Evolutionary conservation across 2,797 vertebrate species (phyloP).

Genomic region (Oreochromis grahami): DNA sequence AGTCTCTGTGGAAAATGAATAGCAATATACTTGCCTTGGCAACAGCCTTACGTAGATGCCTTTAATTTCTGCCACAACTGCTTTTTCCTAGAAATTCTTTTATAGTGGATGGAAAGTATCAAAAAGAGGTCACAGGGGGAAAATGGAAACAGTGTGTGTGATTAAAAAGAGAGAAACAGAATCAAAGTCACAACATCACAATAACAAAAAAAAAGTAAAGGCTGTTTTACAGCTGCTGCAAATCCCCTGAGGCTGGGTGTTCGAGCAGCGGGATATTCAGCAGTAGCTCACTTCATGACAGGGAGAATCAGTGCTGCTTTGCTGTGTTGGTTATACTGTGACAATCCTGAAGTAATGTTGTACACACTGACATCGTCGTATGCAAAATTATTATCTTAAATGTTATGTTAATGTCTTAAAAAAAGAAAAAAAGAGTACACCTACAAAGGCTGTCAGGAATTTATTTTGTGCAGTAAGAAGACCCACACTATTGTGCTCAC

Average conservation of each 20-base stretch:
- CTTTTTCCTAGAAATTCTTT: not conserved
- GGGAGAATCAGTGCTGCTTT: not conserved
- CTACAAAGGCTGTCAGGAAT: not conserved
- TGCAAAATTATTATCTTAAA: not conserved
- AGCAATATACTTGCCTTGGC: not conserved
- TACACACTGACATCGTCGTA: not conserved
- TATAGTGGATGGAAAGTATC: not conserved
- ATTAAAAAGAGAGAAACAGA: not conserved
- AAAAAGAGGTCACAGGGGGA: not conserved
- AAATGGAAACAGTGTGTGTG: not conserved
- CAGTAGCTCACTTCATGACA: not conserved
- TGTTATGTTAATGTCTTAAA: not conserved
- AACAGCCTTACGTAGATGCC: not conserved
- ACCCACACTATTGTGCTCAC: not conserved
- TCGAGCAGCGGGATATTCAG: not conserved
- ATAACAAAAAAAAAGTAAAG: not conserved
- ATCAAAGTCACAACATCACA: not conserved
- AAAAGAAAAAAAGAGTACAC: not conserved
- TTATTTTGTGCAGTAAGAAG: not conserved
- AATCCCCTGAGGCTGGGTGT: not conserved
- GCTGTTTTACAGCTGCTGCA: not conserved
- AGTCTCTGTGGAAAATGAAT: not conserved
- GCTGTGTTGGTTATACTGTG: not conserved
- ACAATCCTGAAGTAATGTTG: not conserved
- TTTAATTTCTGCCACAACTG: not conserved